These are phyloP conservation scores for Perizoma affinitatum DNA, from an alignment of 2,888 invertebrate genomes.

Conservation along the genomic window DNA sequence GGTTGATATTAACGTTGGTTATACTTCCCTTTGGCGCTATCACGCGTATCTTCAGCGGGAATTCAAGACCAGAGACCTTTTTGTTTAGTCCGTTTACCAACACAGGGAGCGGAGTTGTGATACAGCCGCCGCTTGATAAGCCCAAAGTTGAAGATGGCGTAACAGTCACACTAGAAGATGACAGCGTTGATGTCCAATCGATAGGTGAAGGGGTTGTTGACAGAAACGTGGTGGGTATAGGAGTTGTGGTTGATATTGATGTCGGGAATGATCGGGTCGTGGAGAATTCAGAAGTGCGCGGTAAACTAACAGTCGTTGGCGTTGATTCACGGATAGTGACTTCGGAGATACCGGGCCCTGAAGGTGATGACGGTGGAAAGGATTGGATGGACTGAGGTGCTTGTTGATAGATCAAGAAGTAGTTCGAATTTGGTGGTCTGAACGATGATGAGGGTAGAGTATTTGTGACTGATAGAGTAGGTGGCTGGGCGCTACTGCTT, in stretches of 20 bases:
- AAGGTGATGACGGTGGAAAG: constrained; percentile 24
- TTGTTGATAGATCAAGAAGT: constrained; percentile 57
- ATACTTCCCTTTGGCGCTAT: constrained; percentile 64
- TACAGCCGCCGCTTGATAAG: constrained; percentile 16
- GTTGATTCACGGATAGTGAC: constrained; percentile 25
- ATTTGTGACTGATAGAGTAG: constrained; percentile 13
- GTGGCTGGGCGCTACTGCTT: constrained; percentile 3
- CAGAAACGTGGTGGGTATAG: constrained; percentile 15
- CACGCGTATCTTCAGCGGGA: constrained; percentile 62
- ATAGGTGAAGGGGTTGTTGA: constrained; percentile 9
- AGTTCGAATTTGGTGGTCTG: constrained; percentile 32
- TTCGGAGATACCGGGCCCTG: constrained; percentile 27
- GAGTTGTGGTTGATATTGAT: constrained; percentile 16
- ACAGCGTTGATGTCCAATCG: constrained; percentile 11
- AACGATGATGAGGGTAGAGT: constrained; percentile 1
- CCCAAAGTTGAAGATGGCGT: constrained; percentile 36
- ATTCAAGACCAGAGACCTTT: constrained; percentile 9
- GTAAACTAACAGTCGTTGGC: constrained; percentile 24
- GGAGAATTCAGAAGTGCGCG: constrained; percentile 10
- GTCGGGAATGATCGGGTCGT: constrained; percentile 12
- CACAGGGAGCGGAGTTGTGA: constrained; percentile 17
- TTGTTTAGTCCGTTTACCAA: constrained; percentile 12
- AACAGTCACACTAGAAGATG: constrained; percentile 32
- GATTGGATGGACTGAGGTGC: constrained; percentile 47
- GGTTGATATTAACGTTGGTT: constrained; percentile 65